phyloP scores from a whole-genome alignment of 2,113 vertebrate species.

The Stigmatopora nigra region DNA sequence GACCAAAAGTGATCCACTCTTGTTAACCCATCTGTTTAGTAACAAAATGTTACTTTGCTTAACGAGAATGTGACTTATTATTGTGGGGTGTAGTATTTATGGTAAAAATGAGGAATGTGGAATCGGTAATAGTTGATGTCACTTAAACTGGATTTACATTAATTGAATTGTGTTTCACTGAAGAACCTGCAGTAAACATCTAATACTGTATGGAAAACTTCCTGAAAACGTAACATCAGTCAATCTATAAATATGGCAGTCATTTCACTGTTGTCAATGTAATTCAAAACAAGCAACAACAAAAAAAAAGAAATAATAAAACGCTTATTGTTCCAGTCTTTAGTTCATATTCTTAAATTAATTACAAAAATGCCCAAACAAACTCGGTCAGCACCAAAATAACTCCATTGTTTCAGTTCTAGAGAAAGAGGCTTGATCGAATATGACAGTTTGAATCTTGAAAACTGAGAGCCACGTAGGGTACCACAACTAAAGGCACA shows the following conservation, averaged over 20 bases:
- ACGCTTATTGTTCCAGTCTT: not conserved
- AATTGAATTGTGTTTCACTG: not conserved
- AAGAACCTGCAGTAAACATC: not conserved
- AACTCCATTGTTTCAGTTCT: not conserved
- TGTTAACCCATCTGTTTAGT: not conserved
- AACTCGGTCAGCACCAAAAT: not conserved
- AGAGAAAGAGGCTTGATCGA: not conserved
- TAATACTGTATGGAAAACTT: not conserved
- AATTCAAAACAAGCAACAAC: not conserved
- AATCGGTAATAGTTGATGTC: not conserved
- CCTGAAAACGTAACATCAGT: not conserved
- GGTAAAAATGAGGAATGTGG: not conserved
- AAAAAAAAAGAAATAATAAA: not conserved
- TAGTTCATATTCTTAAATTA: not conserved
- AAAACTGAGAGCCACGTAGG: not conserved
- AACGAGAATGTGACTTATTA: too few species aligned
- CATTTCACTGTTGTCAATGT: slow-evolving; percentile 1
- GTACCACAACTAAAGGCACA: not conserved
- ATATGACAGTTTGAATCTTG: slow-evolving; percentile 5
- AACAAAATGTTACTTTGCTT: too few species aligned
- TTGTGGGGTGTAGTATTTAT: too few species aligned
- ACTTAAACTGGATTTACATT: not conserved
- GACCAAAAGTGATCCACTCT: not conserved
- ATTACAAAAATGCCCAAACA: not conserved
- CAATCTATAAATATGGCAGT: not conserved